Base-by-base conservation (phyloP, 1,140 invertebrate species). In the Drosophila sturtevanti region DNA sequence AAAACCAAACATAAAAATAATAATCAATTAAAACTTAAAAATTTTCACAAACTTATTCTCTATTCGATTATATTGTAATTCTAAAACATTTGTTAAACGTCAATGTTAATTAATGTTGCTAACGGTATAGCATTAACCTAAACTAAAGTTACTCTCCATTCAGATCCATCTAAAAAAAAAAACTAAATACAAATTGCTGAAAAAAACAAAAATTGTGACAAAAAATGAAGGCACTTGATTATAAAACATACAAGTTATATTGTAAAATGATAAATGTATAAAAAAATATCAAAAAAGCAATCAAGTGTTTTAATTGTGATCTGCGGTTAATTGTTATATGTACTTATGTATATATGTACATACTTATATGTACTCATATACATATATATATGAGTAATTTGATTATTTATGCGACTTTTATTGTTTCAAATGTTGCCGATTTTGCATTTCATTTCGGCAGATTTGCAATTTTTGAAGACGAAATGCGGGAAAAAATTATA, bases 81-180 rank as follows among this genome's bases (percentile, higher is more conserved):
- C 79, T 68, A 76, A 70, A 79, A 87, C 60, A 86, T 87, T 81
- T 87, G 82, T 86, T 81, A 69, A 77, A 59, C 52, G 48, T 72
- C 64, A 51, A 61, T 68, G 77, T 79, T 79, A 54, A 69, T 74
- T 69, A 87, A 78, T 86, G 82, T 86, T 86, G 79, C 75, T 86
- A 68, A 54, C 60, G 55, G 63, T 35, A 35, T 68, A 37, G 67
- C 68, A 70, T 48, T 51, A 76, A 41, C 60, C 62, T 63, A 64
- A 75, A 86, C 41, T 80, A 66, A 37, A 67, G 71, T 72, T 87
- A 63, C 64, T 72, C 68, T 87, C 51, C 79, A 68, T 73, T 77
- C 51, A 55, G 67, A 62, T 78, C 78, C 63, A 71, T 77, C 41
- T 54, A 54, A 16, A 18, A 58, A 51, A 52, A 24, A 64, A 64